Base-by-base conservation (phyloP, 2,888 invertebrate genomes). In the Scaptodrosophila latifasciaeformis region DNA sequence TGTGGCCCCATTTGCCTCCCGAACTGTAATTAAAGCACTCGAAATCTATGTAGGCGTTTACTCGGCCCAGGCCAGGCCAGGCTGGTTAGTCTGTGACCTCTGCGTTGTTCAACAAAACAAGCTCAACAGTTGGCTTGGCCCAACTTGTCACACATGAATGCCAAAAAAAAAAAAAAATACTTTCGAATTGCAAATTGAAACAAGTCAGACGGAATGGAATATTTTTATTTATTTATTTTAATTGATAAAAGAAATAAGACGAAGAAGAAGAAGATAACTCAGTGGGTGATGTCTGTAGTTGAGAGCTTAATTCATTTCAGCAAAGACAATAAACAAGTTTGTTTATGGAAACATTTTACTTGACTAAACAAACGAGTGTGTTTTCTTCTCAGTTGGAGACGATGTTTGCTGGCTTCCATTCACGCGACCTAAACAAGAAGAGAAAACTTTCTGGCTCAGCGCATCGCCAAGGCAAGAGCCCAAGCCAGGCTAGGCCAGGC, bases 71-170 rank as follows among this genome's bases (percentile, higher is more conserved):
- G 13, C 18, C 27, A 27, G 15, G 3, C 65, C 63, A 64, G 81
- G 81, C 81, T 59, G 62, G 67, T 75, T 77, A 77, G 80, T 75
- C 67, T 74, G 67, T 82, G 82, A 83, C 82, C 84, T 83, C 78
- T 83, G 51, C 79, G 68, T 81, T 82, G 82, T 81, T 79, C 60
- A 76, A 82, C 82, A 81, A 12, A 79, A 74, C 79, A 79, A 77
- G 79, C 70, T 61, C 77, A 67, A 72, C 69, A 61, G 19, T 37
- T 27, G 24, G 21, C 39, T 68, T 64, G 71, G 66, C 63, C 71
- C 61, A 75, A 66, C 64, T 71, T 65, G 65, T 65, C 69, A 74
- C 65, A 70, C 61, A 53, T 62, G 37, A 48, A 67, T 59, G 58
- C 76, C 72, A 65, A 39, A 50, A 75, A 72, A 24, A 24, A 3